A percentile compares a stretch with the other conserved stretches of the same genome.
phyloP scores from a whole-genome alignment of 1,140 invertebrate genomes.

The Gonioctena quinquepunctata region DNA sequence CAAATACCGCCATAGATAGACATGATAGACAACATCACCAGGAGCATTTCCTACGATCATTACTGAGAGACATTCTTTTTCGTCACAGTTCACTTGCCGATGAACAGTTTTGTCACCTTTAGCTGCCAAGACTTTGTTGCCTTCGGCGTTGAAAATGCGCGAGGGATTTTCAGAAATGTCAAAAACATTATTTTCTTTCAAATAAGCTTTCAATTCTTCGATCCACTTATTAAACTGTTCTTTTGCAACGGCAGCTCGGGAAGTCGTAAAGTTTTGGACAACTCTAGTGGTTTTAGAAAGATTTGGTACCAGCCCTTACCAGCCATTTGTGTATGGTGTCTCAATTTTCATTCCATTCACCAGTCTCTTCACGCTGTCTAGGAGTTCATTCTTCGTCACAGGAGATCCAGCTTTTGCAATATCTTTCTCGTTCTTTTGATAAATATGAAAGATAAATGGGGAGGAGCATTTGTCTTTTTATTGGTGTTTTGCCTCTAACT shows the following conservation, averaged over 20 bases:
- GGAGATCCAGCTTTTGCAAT: background rate
- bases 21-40: slow-evolving; percentile 33
- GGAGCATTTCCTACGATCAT: slow-evolving; percentile 22
- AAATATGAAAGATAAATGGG: background rate
- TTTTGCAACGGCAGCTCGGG: background rate
- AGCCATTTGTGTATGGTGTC: background rate
- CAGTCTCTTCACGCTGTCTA: background rate
- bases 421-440: background rate
- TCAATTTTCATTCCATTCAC: background rate
- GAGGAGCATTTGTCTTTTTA: too few species aligned
- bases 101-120: slow-evolving; percentile 12
- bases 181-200: background rate
- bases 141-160: background rate
- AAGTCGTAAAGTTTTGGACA: background rate
- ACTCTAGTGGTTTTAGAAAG: background rate
- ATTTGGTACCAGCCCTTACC: background rate
- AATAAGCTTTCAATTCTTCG: background rate
- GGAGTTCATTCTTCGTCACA: background rate
- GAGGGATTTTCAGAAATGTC: background rate
- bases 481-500: background rate
- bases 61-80: slow-evolving; percentile 30
- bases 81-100: background rate
- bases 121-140: background rate
- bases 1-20: slow-evolving; percentile 51
- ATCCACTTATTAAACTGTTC: too few species aligned